phyloP scores from a whole-genome alignment of 2,888 invertebrate species.

The Apotomis capreana region DNA sequence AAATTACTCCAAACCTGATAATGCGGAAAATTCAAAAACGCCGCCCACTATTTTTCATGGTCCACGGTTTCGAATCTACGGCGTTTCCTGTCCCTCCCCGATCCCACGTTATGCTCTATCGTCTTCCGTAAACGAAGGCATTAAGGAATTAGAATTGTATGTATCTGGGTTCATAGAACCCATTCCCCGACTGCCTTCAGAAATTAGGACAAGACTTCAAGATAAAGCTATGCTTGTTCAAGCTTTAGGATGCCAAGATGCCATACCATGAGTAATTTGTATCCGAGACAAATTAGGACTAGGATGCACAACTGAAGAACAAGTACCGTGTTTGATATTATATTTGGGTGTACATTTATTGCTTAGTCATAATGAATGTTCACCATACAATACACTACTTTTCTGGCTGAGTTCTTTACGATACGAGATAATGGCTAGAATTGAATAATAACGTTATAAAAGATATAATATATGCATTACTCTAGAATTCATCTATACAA shows the following conservation, averaged over 20 bases:
- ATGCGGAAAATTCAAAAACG: slow-evolving; percentile 41
- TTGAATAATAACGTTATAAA: not conserved
- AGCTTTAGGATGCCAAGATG: slow-evolving; percentile 7
- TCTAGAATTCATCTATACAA: slow-evolving; percentile 1
- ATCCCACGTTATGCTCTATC: slow-evolving; percentile 36
- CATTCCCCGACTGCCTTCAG: not conserved
- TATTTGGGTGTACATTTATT: not conserved
- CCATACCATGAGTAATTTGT: slow-evolving; percentile 1
- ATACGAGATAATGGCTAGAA: too few species aligned
- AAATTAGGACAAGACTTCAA: slow-evolving; percentile 14
- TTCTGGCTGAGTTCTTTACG: too few species aligned
- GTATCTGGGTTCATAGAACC: slow-evolving; percentile 20
- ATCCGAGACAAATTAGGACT: not conserved
- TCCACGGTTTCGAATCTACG: slow-evolving; percentile 39
- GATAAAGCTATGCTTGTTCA: slow-evolving; percentile 1
- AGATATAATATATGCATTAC: not conserved
- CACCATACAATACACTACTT: not conserved
- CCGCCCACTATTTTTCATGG: slow-evolving; percentile 40
- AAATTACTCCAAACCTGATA: slow-evolving; percentile 27
- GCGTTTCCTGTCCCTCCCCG: slow-evolving; percentile 35
- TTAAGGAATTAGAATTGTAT: slow-evolving; percentile 30
- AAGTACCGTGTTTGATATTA: too few species aligned
- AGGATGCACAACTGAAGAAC: not conserved
- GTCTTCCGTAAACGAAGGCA: slow-evolving; percentile 37
- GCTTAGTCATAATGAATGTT: not conserved